A percentile compares a stretch with the other conserved stretches of the same genome.
Conservation (phyloP, 2,888 invertebrate species). For the Bimastos eiseni region DNA sequence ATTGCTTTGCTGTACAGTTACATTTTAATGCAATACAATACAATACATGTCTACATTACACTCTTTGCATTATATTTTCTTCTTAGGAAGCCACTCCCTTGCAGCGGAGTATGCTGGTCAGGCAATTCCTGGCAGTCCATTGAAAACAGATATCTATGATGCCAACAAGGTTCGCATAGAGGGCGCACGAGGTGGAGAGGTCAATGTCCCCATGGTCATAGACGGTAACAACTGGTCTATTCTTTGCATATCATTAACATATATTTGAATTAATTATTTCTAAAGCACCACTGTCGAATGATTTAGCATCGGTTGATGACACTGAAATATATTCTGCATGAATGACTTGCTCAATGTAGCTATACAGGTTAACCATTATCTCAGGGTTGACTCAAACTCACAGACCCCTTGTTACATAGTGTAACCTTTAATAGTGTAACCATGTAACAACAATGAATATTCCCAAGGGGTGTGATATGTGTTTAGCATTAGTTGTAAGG, state of each 20-base stretch:
- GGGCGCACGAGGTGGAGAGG: slow-evolving; percentile 49
- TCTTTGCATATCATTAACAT: neutral
- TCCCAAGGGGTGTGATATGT: too few relatives aligned
- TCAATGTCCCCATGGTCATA: slow-evolving; percentile 55
- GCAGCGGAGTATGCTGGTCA: slow-evolving; percentile 65
- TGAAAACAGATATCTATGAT: slow-evolving; percentile 72
- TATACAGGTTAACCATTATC: too few relatives aligned
- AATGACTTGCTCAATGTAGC: too few relatives aligned
- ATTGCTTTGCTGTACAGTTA: neutral
- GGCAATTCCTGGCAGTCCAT: slow-evolving; percentile 64
- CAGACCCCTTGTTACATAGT: too few relatives aligned
- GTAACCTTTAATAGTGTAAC: too few relatives aligned
- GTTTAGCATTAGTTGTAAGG: too few relatives aligned
- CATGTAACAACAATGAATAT: too few relatives aligned
- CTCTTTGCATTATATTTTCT: neutral
- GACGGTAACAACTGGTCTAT: slow-evolving; percentile 48
- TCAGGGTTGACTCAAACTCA: too few relatives aligned
- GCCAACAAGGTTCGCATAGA: slow-evolving; percentile 65
- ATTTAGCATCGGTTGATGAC: too few relatives aligned
- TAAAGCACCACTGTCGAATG: too few relatives aligned
- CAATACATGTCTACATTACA: neutral
- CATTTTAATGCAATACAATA: neutral
- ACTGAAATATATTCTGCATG: too few relatives aligned
- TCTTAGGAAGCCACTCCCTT: slow-evolving; percentile 65
- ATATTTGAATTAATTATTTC: neutral